Evolutionary conservation across 1,140 invertebrate species (phyloP).

Genomic region (Chrysomallon squamiferum): DNA sequence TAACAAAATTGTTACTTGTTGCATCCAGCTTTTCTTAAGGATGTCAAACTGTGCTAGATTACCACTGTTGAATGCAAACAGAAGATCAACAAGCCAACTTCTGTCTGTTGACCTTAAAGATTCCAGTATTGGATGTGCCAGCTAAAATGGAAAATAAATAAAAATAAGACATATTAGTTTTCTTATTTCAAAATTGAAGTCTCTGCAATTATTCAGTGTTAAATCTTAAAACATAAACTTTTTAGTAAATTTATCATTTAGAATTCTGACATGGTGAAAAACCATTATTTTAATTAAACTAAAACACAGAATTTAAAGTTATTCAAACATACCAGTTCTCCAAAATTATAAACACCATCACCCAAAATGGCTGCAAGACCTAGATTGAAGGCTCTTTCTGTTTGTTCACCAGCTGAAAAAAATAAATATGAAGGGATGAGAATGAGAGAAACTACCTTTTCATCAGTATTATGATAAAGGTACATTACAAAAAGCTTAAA

Average conservation of each 20-base stretch:
- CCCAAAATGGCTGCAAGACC: constrained; percentile 93
- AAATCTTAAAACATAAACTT: too few species aligned
- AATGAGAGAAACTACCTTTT: too few species aligned
- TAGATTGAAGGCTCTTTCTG: constrained; percentile 87
- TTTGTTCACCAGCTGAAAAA: constrained; percentile 71
- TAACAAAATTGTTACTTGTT: constrained; percentile 61
- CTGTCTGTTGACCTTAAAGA: constrained; percentile 81
- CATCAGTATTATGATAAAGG: too few species aligned
- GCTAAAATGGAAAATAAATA: constrained; percentile 61
- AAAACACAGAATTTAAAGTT: too few species aligned
- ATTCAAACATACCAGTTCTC: constrained; percentile 78
- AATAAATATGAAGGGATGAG: too few species aligned
- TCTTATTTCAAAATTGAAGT: too few species aligned
- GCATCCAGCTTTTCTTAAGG: constrained; percentile 80
- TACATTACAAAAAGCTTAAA: too few species aligned
- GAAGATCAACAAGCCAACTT: constrained; percentile 87
- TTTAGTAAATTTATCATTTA: too few species aligned
- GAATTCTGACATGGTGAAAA: too few species aligned
- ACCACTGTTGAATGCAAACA: constrained; percentile 92
- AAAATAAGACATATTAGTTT: too few species aligned
- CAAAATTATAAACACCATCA: constrained; percentile 96
- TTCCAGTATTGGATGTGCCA: constrained; percentile 93
- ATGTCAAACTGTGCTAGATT: constrained; percentile 86
- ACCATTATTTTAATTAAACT: too few species aligned
- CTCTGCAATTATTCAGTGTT: too few species aligned